phyloP scores from a whole-genome alignment of 2,888 invertebrate genomes.

The Parnassius apollo region DNA sequence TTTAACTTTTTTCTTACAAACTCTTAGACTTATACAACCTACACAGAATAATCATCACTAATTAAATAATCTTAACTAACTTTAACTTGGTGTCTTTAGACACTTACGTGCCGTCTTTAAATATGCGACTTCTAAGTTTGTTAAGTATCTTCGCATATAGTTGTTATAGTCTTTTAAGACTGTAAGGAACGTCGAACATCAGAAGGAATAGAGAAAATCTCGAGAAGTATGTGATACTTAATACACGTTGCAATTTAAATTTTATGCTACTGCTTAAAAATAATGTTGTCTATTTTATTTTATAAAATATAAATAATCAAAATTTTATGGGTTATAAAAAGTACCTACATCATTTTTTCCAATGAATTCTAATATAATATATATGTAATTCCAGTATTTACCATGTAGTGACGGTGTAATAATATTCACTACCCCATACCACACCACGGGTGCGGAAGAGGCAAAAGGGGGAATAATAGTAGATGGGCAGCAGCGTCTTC shows the following conservation, averaged over 20 bases:
- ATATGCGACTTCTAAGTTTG: conserved; percentile 22
- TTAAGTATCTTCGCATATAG: conserved; percentile 12
- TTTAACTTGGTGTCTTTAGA: conserved; percentile 15
- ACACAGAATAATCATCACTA: conserved; percentile 18
- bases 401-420: no score
- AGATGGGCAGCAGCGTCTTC: no score
- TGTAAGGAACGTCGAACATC: conserved; percentile 8
- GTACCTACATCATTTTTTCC: no score
- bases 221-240: conserved; percentile 1
- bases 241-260: conserved; percentile 21
- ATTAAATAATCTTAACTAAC: conserved; percentile 26
- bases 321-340: no score
- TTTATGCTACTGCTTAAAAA: conserved; percentile 23
- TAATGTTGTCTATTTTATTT: conserved; percentile 2
- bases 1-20: conserved; percentile 9
- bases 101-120: conserved; percentile 22
- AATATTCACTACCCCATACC: no score
- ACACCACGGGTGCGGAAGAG: no score
- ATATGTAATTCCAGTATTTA: no score
- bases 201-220: conserved; percentile 2
- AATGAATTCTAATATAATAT: no score
- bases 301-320: no score
- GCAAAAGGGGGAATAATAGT: no score
- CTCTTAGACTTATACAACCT: conserved; percentile 9
- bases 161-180: conserved; percentile 9